Conservation (phyloP, 1,140 invertebrate genomes). For the Drosophila oshimai region DNA sequence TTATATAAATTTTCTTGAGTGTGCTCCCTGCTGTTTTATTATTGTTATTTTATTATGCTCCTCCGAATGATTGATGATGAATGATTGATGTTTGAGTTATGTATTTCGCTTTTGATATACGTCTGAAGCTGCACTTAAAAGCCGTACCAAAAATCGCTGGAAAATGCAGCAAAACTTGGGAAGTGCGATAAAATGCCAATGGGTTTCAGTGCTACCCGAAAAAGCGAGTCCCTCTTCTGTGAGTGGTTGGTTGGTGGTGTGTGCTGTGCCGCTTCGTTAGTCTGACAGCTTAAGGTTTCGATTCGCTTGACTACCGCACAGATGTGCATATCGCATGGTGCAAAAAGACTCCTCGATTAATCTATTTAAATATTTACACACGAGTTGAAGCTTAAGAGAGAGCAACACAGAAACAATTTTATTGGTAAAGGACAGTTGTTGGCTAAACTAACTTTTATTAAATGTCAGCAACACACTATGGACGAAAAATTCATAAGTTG, state of each 20-base stretch:
- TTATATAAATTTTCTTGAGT: neutral
- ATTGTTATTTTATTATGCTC: neutral
- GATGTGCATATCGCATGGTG: slow-evolving; percentile 24
- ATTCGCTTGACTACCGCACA: slow-evolving; percentile 14
- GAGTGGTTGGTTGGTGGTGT: slow-evolving; percentile 21
- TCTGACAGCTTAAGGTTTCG: slow-evolving; percentile 57
- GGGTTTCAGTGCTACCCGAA: slow-evolving; percentile 39
- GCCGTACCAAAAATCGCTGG: slow-evolving; percentile 5
- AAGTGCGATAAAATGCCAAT: slow-evolving; percentile 63
- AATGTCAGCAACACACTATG: too few relatives aligned
- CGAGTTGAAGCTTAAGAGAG: neutral
- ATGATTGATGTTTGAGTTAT: slow-evolving; percentile 74
- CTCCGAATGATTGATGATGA: slow-evolving; percentile 68
- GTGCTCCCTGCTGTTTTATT: neutral
- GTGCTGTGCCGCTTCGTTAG: slow-evolving; percentile 65
- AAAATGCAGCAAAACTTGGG: slow-evolving; percentile 37
- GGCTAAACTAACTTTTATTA: too few relatives aligned
- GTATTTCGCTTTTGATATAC: slow-evolving; percentile 32
- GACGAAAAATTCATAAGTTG: too few relatives aligned
- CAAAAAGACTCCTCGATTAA: neutral
- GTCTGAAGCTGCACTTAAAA: slow-evolving; percentile 25
- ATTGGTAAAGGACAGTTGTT: too few relatives aligned
- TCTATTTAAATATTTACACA: neutral
- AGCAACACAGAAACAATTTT: too few relatives aligned
- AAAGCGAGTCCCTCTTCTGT: too few relatives aligned